Evolutionary conservation across 2,113 vertebrate genomes (phyloP).

Genomic region (Puntigrus tetrazona): DNA sequence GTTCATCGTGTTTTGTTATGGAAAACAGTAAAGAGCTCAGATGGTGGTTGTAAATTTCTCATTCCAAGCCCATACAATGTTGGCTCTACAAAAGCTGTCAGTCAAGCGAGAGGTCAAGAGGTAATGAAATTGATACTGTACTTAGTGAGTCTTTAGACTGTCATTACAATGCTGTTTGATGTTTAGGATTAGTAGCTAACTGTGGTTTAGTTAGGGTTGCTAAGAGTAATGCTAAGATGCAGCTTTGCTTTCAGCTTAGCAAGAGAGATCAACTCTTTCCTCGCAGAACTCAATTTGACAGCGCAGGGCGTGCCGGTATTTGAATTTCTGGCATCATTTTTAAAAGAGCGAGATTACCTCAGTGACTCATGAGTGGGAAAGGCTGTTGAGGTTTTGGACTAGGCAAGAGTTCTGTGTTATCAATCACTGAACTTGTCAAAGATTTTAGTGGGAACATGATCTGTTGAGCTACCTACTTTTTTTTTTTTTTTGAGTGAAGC

Average conservation of each 20-base stretch:
- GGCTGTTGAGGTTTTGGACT: conserved; percentile 17
- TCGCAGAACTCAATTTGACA: background rate
- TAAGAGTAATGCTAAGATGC: background rate
- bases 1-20: conserved; percentile 18
- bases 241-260: background rate
- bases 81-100: background rate
- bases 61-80: background rate
- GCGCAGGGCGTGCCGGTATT: background rate
- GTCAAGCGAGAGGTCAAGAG: conserved; percentile 1
- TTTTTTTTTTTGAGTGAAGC: background rate
- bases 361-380: conserved; percentile 29
- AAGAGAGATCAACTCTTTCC: background rate
- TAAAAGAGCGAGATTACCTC: conserved; percentile 23
- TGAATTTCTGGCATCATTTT: conserved; percentile 23
- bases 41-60: conserved; percentile 32
- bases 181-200: background rate
- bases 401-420: conserved; percentile 20
- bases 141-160: conserved; percentile 8
- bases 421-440: conserved; percentile 9
- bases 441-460: conserved; percentile 7
- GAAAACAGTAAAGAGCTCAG: conserved; percentile 17
- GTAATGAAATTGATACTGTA: conserved; percentile 28
- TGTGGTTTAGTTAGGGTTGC: conserved; percentile 12
- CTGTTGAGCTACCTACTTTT: conserved; percentile 17
- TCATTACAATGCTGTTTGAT: background rate